A percentile compares a stretch with the other conserved stretches of the same genome.
Conservation (phyloP, 2,888 invertebrate genomes). For the Pelosia muscerda region DNA sequence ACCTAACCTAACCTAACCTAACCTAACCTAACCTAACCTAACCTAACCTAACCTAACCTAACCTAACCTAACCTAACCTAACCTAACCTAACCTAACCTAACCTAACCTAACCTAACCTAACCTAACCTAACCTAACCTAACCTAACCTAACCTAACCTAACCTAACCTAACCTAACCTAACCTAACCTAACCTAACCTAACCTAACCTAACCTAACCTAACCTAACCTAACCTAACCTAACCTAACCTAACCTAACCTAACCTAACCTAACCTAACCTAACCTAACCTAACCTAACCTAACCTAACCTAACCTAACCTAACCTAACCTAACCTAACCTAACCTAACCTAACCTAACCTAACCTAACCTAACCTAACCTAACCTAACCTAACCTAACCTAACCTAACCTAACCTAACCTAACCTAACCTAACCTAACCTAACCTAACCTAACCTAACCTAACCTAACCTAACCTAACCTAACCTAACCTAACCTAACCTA, state of each 20-base stretch:
- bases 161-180: conserved; percentile 21
- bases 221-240: conserved; percentile 16
- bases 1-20: conserved; percentile 21
- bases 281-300: conserved; percentile 15
- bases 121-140: conserved; percentile 21
- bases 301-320: conserved; percentile 23
- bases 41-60: conserved; percentile 21
- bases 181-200: conserved; percentile 21
- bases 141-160: conserved; percentile 21
- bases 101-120: conserved; percentile 21
- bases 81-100: conserved; percentile 21
- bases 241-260: conserved; percentile 17
- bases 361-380: conserved; percentile 29
- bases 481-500: conserved; percentile 32
- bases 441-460: conserved; percentile 19
- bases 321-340: conserved; percentile 21
- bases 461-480: conserved; percentile 32
- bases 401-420: conserved; percentile 24
- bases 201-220: conserved; percentile 18
- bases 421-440: conserved; percentile 23
- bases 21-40: conserved; percentile 21
- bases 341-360: conserved; percentile 29
- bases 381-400: conserved; percentile 20
- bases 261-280: conserved; percentile 10
- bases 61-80: conserved; percentile 21